Base-by-base conservation (phyloP, 2,797 vertebrate species). In the Dendrocincla tyrannina region DNA sequence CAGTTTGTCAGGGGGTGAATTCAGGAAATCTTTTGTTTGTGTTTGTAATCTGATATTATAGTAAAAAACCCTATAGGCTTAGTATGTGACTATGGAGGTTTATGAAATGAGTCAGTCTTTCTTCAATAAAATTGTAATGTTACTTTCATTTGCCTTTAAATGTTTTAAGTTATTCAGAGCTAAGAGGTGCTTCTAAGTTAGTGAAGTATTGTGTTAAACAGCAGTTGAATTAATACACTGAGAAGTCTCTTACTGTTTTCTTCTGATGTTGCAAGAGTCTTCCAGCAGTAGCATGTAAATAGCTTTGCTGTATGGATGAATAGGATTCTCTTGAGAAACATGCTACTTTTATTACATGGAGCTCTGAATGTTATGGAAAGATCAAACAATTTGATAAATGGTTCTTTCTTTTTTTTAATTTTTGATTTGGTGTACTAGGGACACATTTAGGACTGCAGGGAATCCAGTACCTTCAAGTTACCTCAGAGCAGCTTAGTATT, bases 1-100 rank as follows among this genome's bases (percentile, higher is more conserved):
- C 35, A 46, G 2, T 77, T 88, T 0, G 0, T 91, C 68, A 62
- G 47, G 63, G 69, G 8, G 9, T 24, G 23, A 93, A 55, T 89
- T 79, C 81, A 74, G 84, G 86, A 93, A 79, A 66, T 70, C 37
- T 47, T 75, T 33, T 89, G 52, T 95, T 92, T 62, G 13, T 89
- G 44, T 67, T 81, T 94, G 70, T 67, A 70, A 28, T 79, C 47
- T 82, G 47, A 24, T 78, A 49, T 2, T 58, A 30, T 49, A 88
- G 55, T 22, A 84, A 13, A 72, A 74, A 59, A 4, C 0, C 23
- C 1, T 13, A 28, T 41, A 47, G 41, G 19, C 76, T 74, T 72
- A 35, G 14, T 73, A 60, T 17, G 4, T 84, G 50, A 47, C 50
- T 84, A 2, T 23, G 56, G 32, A 73, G 10, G 30, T 81, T 97